phyloP scores from a whole-genome alignment of 2,797 vertebrate species.

The Artibeus lituratus region DNA sequence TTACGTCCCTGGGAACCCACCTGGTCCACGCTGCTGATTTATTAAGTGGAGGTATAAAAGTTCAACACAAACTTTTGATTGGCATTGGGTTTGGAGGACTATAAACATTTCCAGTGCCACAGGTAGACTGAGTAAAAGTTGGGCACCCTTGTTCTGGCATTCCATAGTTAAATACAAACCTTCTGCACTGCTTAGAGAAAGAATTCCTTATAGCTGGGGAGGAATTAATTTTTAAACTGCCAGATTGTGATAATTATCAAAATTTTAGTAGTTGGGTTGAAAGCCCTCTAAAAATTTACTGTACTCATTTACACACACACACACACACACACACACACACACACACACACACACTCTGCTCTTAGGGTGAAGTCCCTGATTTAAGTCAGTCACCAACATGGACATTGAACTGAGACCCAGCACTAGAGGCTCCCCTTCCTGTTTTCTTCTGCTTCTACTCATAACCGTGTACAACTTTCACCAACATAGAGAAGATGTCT shows the following conservation, averaged over 20 bases:
- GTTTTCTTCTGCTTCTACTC: neutral
- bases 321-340: no score
- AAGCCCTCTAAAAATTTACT: neutral
- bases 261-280: neutral
- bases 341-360: neutral
- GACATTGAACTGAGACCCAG: neutral
- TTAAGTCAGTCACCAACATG: neutral
- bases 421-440: neutral
- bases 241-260: neutral
- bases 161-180: neutral
- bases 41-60: neutral
- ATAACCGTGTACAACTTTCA: neutral
- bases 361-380: neutral
- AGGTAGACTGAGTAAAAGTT: slow-evolving; percentile 5
- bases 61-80: neutral
- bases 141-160: neutral
- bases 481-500: neutral
- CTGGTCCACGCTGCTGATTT: neutral
- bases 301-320: neutral
- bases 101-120: neutral
- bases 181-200: slow-evolving; percentile 8
- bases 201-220: neutral
- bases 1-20: neutral
- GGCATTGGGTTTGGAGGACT: neutral
- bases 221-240: neutral